phyloP scores from a whole-genome alignment of 2,113 vertebrate species.

The Burhinus bistriatus region DNA sequence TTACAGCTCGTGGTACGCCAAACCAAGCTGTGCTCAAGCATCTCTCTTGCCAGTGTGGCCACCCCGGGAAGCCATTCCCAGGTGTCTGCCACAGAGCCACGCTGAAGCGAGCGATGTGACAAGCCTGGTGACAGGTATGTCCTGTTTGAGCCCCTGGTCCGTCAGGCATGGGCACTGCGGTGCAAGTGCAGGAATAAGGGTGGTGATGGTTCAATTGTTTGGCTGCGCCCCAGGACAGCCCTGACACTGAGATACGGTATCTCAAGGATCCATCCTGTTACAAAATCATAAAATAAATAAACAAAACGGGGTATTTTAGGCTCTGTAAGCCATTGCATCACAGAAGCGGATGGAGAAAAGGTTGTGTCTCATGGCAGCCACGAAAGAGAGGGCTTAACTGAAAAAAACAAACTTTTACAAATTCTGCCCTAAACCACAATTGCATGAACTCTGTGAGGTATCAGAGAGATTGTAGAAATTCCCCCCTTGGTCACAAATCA shows the following conservation, averaged over 20 bases:
- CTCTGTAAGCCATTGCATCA: not conserved
- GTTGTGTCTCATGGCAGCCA: fast-evolving
- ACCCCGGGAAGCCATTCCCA: fast-evolving
- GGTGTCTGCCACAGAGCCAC: fast-evolving
- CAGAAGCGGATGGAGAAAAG: not conserved
- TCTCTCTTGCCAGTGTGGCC: fast-evolving
- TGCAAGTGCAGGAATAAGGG: not conserved
- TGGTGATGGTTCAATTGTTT: not conserved
- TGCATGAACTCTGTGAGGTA: not conserved
- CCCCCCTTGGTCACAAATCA: not conserved
- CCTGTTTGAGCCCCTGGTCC: not conserved
- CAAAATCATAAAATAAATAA: constrained; percentile 10
- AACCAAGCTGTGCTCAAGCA: not conserved
- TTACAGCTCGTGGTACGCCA: not conserved
- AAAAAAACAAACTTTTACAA: not conserved
- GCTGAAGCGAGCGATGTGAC: fast-evolving
- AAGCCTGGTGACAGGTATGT: fast-evolving
- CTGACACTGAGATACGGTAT: not conserved
- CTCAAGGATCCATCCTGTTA: not conserved
- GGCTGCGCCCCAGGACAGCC: not conserved
- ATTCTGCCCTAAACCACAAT: not conserved
- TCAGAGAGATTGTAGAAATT: not conserved
- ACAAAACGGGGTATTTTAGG: not conserved
- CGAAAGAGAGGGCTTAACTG: not conserved
- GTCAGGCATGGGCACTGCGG: fast-evolving